A percentile compares a stretch with the other conserved stretches of the same genome.
These are phyloP conservation scores for Copidosoma floridanum DNA, from an alignment of 1,140 invertebrate genomes.

Conservation along the genomic window DNA sequence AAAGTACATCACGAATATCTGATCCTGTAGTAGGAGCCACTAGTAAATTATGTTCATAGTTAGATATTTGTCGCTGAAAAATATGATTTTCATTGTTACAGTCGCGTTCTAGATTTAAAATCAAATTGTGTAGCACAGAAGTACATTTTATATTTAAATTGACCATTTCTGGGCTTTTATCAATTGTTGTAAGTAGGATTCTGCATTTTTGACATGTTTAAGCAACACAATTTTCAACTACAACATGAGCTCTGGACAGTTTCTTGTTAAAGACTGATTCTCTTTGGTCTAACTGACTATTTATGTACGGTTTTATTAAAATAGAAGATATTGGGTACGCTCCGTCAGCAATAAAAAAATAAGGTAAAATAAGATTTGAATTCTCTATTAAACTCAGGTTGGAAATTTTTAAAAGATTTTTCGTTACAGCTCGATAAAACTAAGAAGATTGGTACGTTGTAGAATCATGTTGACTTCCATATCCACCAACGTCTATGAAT, in stretches of 20 bases:
- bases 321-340: background rate
- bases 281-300: background rate
- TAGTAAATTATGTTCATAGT: background rate
- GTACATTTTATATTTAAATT: background rate
- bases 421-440: background rate
- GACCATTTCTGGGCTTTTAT: background rate
- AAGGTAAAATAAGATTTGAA: background rate
- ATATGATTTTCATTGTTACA: background rate
- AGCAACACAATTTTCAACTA: conserved; percentile 1
- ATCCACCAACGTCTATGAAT: conserved; percentile 50
- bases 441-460: conserved; percentile 6
- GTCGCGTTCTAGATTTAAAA: background rate
- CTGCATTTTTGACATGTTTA: background rate
- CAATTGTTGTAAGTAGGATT: background rate
- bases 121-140: background rate
- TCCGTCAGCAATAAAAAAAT: background rate
- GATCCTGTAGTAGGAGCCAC: background rate
- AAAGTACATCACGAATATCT: background rate
- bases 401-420: background rate
- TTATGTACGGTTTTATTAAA: background rate
- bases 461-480: conserved; percentile 49
- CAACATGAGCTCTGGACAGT: background rate
- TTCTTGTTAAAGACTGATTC: background rate
- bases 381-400: background rate
- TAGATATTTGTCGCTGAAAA: too few relatives aligned